Evolutionary conservation across 2,113 vertebrate species (phyloP).

Genomic region (Laticauda laticaudata): DNA sequence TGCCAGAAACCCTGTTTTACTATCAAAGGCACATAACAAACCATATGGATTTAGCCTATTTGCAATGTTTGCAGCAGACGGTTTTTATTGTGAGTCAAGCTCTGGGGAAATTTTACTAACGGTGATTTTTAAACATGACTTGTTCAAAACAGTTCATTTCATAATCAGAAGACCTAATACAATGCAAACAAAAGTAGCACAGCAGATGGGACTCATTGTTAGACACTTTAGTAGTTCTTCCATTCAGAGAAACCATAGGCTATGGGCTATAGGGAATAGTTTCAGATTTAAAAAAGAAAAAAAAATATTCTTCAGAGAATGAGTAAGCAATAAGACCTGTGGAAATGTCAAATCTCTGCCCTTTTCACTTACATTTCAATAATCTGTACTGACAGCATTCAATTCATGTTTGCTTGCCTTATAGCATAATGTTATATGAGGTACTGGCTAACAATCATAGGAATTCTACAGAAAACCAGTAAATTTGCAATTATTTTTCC

Average conservation of each 20-base stretch:
- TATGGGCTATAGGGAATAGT: background rate
- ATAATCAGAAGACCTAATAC: background rate
- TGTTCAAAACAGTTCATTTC: constrained; percentile 27
- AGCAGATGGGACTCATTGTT: background rate
- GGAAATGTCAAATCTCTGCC: background rate
- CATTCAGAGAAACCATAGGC: background rate
- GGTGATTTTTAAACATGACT: constrained; percentile 16
- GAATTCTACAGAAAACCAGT: background rate
- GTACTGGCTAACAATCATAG: background rate
- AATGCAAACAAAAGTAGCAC: constrained; percentile 8
- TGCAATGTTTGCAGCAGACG: constrained; percentile 21
- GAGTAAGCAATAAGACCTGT: background rate
- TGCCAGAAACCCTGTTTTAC: background rate
- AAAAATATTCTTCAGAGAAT: constrained; percentile 4
- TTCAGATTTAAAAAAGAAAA: background rate
- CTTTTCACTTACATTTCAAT: constrained; percentile 8
- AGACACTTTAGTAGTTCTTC: background rate
- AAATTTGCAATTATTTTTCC: background rate
- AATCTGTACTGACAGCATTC: constrained; percentile 11
- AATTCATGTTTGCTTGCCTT: background rate
- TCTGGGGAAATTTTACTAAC: constrained; percentile 19
- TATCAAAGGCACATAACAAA: background rate
- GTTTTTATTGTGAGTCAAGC: constrained; percentile 33
- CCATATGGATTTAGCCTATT: constrained; percentile 21
- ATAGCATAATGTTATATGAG: background rate